A percentile compares a stretch with the other conserved stretches of the same genome.
Conservation (phyloP, 2,797 vertebrate genomes). For the Halcyon badia region DNA sequence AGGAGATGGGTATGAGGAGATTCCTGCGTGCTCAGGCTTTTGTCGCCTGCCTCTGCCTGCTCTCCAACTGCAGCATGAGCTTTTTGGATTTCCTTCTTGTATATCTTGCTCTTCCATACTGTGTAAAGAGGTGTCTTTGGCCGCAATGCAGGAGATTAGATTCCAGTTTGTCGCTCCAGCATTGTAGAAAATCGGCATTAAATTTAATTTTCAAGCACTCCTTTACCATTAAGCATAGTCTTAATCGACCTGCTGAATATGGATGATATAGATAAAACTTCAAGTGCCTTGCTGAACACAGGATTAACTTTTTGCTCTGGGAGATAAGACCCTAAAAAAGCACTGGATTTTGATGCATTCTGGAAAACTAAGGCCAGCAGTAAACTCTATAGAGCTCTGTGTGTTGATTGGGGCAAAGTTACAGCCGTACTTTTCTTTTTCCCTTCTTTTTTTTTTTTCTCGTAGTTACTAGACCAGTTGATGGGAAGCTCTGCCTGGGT, state of each 20-base stretch:
- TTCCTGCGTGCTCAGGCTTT: background rate
- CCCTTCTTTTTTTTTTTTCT: background rate
- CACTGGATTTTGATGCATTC: background rate
- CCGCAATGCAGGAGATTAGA: rapidly evolving
- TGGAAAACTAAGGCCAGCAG: background rate
- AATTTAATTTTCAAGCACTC: background rate
- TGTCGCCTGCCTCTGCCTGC: background rate
- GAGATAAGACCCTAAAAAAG: background rate
- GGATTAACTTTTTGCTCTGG: background rate
- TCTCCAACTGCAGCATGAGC: rapidly evolving
- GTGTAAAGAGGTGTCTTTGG: background rate
- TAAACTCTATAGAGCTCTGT: rapidly evolving
- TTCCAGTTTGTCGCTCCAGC: background rate
- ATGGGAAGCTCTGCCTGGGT: conserved; percentile 83
- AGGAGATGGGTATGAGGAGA: background rate
- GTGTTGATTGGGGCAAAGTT: background rate
- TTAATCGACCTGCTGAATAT: background rate
- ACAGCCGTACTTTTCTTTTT: background rate
- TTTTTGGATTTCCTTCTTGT: background rate
- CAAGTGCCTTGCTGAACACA: background rate
- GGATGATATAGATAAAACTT: background rate
- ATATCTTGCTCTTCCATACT: rapidly evolving
- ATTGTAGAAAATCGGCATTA: background rate
- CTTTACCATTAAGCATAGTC: background rate
- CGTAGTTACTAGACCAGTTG: conserved; percentile 89